Evolutionary conservation across 2,113 vertebrate genomes (phyloP).

Genomic region (Tricholaema leucomelas): DNA sequence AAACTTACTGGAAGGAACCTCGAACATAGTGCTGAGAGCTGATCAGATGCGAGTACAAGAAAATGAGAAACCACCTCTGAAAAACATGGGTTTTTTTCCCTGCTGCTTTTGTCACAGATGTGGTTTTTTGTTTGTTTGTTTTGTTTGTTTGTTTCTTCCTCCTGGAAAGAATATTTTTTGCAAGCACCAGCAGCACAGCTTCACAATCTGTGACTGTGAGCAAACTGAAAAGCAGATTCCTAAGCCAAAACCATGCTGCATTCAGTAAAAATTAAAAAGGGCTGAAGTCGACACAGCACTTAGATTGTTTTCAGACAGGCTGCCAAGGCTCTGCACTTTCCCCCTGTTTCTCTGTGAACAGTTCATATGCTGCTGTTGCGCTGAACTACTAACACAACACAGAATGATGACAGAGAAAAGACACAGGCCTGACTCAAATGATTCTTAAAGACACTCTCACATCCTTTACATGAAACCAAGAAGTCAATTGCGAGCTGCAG

Average conservation of each 20-base stretch:
- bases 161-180: not conserved
- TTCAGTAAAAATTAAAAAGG: not conserved
- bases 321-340: not conserved
- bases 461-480: not conserved
- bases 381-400: not conserved
- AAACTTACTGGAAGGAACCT: not conserved
- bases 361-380: not conserved
- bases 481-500: not conserved
- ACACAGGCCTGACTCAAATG: not conserved
- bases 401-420: not conserved
- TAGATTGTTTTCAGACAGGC: not conserved
- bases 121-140: too few species aligned
- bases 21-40: not conserved
- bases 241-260: not conserved
- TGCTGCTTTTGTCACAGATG: not conserved
- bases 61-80: not conserved
- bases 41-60: not conserved
- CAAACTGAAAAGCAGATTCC: not conserved
- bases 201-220: not conserved
- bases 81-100: not conserved
- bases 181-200: not conserved
- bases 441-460: not conserved
- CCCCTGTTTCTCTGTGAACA: not conserved
- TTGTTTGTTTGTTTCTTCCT: not conserved
- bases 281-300: not conserved